Conservation (phyloP, 2,888 invertebrate genomes). For the Dysmachus trigonus region DNA sequence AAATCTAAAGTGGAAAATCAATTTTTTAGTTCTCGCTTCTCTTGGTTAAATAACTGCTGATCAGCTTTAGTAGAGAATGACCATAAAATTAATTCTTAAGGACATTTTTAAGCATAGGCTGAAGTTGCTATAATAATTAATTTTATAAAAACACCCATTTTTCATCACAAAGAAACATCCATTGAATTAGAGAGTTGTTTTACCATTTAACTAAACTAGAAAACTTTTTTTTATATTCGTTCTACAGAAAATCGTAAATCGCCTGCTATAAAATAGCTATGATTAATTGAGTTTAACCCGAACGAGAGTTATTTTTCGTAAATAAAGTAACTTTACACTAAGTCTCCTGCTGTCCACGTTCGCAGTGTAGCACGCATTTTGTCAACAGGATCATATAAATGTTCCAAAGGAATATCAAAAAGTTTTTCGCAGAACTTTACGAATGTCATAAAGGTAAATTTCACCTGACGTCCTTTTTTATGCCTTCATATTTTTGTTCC, state of each 20-base stretch:
- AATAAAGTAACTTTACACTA: background rate
- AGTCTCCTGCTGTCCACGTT: background rate
- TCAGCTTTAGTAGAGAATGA: too few species aligned
- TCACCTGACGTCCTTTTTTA: conserved; percentile 24
- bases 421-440: conserved; percentile 19
- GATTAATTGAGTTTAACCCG: background rate
- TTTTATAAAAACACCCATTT: too few species aligned
- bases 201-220: background rate
- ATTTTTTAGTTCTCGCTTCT: too few species aligned
- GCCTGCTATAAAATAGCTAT: background rate
- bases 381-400: background rate
- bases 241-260: background rate
- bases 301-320: background rate
- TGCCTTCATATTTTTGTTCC: background rate
- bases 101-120: too few species aligned
- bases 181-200: background rate
- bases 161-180: background rate
- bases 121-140: too few species aligned
- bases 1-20: too few species aligned
- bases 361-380: background rate
- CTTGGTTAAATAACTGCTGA: too few species aligned
- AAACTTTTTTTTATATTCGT: background rate
- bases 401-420: conserved; percentile 20
- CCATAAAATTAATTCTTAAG: too few species aligned
- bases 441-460: conserved; percentile 35